Evolutionary conservation across 2,113 vertebrate species (phyloP).

Genomic region (Stictonetta naevosa): DNA sequence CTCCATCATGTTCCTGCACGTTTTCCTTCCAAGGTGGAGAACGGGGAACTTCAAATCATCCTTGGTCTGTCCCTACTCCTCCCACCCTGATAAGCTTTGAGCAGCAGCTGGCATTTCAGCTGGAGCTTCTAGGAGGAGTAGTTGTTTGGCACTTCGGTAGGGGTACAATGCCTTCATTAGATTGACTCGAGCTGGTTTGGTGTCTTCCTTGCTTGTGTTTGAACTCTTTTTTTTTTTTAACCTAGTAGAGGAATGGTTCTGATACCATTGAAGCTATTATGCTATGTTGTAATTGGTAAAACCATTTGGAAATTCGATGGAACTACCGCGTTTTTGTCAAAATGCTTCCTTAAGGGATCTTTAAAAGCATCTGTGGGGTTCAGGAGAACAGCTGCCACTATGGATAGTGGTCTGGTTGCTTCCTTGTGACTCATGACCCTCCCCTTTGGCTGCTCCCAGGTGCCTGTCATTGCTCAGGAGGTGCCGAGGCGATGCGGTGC

Average conservation of each 20-base stretch:
- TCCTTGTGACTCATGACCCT: neutral
- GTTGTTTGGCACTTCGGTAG: neutral
- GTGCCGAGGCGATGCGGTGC: fast-evolving
- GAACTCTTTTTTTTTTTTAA: neutral
- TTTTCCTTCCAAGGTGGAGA: neutral
- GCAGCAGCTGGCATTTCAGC: neutral
- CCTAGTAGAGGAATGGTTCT: neutral
- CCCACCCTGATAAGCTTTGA: neutral
- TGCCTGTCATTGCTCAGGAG: neutral
- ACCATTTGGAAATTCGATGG: neutral
- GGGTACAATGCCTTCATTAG: neutral
- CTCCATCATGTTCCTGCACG: fast-evolving
- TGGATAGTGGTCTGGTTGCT: neutral
- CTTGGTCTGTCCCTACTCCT: neutral
- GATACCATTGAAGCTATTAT: neutral
- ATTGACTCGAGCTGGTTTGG: neutral
- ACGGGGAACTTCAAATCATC: neutral
- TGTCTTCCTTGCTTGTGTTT: neutral
- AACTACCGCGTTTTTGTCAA: neutral
- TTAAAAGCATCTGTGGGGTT: neutral
- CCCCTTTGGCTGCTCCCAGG: neutral
- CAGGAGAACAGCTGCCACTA: neutral
- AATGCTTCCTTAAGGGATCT: neutral
- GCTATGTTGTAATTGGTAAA: neutral
- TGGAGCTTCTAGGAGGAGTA: neutral